Evolutionary conservation across 30 jellyfish, hydroid and myxozoan species (phyloP), one percentile per base, ranked within the genome.

Genomic region (Turritopsis rubra): DNA sequence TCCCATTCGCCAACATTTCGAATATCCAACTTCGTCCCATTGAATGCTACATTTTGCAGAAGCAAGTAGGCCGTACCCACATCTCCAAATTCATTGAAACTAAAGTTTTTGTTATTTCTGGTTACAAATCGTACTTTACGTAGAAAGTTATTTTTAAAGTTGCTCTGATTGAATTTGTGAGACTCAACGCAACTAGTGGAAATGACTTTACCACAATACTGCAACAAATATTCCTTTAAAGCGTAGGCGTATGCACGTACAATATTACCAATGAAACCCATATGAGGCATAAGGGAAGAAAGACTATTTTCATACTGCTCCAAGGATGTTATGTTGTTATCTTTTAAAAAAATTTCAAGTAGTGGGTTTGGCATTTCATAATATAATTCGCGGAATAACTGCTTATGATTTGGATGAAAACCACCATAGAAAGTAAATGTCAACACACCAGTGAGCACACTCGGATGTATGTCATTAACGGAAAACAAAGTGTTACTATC

Each of bases 161-260:
- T 68, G 30, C 31, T 68, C 30, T 19, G 77, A 68, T 68, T 68
- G 30, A 68, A 68, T n/a, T 23, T 68, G 77, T 0, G 77, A n/a
- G 30, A 68, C 9, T n/a, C 9, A 17, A 68, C 19, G 77, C 77
- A 68, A 68, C 31, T 68, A 0, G 21, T 19, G 0, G 77, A 23
- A 68, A n/a, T 68, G 21, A 7, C 16, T 8, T 8, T 16, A 27
- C 30, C 77, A 68, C 77, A 68, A 68, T n/a, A 23, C 9, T 68
- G 31, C 9, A n/a, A n/a, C 31, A 68, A 68, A 68, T 68, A 68
- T 8, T 68, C 19, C 77, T 27, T 68, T 27, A 68, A 68, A 68
- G 96, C 95, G 25, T 77, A 66, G 19, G 97, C 97, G 31, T 81
- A 85, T 13, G 96, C 95, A 60, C 73, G 84, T 1, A 90, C 97